phyloP scores from a whole-genome alignment of 2,113 vertebrate genomes.

The Galeopterus variegatus region DNA sequence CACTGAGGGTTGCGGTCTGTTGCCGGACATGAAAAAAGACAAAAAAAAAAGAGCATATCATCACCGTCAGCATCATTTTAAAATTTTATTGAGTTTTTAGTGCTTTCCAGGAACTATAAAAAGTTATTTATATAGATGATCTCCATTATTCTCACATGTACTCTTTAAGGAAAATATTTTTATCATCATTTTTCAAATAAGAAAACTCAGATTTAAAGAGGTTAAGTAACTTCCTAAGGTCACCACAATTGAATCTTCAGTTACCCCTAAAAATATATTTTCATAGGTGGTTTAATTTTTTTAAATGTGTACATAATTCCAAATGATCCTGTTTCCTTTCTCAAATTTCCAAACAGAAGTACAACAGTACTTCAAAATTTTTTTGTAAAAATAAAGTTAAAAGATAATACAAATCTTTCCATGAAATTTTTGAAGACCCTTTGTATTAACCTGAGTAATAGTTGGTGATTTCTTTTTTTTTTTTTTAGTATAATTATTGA shows the following conservation, averaged over 20 bases:
- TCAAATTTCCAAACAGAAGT: not conserved
- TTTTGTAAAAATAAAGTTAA: too few species aligned
- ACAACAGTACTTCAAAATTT: too few species aligned
- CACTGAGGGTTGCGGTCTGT: too few species aligned
- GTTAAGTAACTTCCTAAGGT: not conserved
- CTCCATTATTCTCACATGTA: not conserved
- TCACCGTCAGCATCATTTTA: not conserved
- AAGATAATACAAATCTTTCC: too few species aligned
- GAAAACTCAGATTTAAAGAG: not conserved
- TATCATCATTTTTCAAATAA: not conserved
- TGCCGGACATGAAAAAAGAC: too few species aligned
- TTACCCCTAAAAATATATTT: constrained; percentile 1
- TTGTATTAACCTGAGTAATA: not conserved
- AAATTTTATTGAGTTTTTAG: not conserved
- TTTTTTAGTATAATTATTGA: not conserved
- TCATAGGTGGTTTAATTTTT: not conserved
- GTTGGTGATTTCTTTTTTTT: not conserved
- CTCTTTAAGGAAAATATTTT: not conserved
- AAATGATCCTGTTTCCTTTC: not conserved
- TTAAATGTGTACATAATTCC: not conserved
- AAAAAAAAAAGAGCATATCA: not conserved
- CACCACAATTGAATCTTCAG: not conserved
- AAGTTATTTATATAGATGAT: not conserved
- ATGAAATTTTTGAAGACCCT: too few species aligned
- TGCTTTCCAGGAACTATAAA: not conserved